Evolutionary conservation across 2,888 invertebrate species (phyloP), one percentile per base, ranked within the genome.

Genomic region (Cantharis nigra): DNA sequence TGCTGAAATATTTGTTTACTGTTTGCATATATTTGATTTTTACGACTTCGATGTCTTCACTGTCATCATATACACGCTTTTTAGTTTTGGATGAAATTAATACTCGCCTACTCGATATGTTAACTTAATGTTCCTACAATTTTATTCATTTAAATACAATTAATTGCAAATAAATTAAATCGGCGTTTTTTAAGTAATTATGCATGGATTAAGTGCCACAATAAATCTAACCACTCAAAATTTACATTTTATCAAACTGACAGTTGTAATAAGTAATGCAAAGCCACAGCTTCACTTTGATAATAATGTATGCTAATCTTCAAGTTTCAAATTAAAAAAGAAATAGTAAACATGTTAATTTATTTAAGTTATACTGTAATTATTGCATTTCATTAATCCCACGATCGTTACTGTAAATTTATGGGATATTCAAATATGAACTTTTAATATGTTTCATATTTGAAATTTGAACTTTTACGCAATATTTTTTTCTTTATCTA

Each of bases 131-230:
- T 87, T 87, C 86, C 86, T 84, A 85, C 87, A 87, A 86, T 86
- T 86, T 84, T 83, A 83, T 85, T 85, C 86, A 87, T 87, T 87
- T 87, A 86, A 86, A 86, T 83, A 82, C 83, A 85, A 87, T 87
- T 87, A 87, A 87, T 86, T 84, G 85, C 83, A 81, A 84, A 85
- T 84, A 79, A 76, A 77, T 77, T 84, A 79, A 76, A 72, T 62
- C 65, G 63, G 70, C 64, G 74, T 69, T 79, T 74, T 77, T 79
- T 79, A 71, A 74, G 67, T 76, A 72, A 73, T 64, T 65, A 76
- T 49, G n/a, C 13, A 49, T 64, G 70, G 70, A 65, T 33, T 65
- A 70, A 78, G 73, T 65, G 49, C n/a, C 23, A 63, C 63, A 70
- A 78, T 78, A 78, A 78, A 78, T 77, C 69, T 70, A 65, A 71